Base-by-base conservation (phyloP, 2,888 invertebrate genomes). In the Chalcosyrphus nemorum region DNA sequence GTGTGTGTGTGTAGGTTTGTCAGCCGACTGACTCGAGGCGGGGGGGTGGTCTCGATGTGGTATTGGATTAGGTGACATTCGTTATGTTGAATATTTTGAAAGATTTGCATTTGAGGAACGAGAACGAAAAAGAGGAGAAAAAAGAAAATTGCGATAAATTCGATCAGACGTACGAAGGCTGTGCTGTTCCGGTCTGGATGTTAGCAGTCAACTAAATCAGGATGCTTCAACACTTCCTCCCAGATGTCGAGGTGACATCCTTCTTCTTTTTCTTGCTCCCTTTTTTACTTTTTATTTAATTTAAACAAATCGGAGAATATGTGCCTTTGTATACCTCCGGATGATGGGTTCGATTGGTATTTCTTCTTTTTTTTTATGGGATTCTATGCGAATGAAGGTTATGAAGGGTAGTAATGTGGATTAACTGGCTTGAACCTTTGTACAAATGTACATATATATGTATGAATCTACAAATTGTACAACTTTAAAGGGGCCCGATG, bases 201-300 rank as follows among this genome's bases (percentile, higher is more conserved):
- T 61, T 71, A 63, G 54, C 38, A 68, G 66, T 74, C 66, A 80
- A 80, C 74, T 68, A 61, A 80, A 68, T 74, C 66, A 80, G 80
- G 74, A 77, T 70, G 70, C 70, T 63, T 38, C 54, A 70, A 27
- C 50, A 77, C 70, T 70, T 77, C 77, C 70, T 70, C 7, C 45
- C 52, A 45, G 77, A 52, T 61, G 68, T 50, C 59, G 68, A 6
- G 29, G 24, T 70, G 63, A 56, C 70, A 70, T 77, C 77, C 77
- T n/a, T n/a, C n/a, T n/a, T 70, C 63, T 77, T 29, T 72, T 59
- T 29, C 1, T 29, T 32, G n/a, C n/a, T n/a, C n/a, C n/a, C n/a
- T 32, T 32, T 2, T 47, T 24, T 24, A 19, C 32, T 75, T 75
- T 17, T 45, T 13, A 35, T 77, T 75, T 57, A 38, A 50, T 63